Evolutionary conservation across 1,140 invertebrate species (phyloP).

Genomic region (Caenorhabditis remanei): DNA sequence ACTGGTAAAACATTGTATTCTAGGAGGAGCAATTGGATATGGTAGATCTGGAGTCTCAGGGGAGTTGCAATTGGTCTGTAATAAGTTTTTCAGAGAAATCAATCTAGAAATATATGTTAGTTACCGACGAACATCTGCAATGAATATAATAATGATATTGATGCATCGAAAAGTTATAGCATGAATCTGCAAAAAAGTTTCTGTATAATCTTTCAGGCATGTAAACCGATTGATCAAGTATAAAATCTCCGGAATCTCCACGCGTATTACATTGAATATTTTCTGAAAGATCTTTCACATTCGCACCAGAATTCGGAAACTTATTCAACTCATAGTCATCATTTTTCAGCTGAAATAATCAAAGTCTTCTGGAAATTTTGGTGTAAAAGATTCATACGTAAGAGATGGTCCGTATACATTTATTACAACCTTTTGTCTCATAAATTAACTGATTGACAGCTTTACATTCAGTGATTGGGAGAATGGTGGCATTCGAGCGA

Average conservation of each 20-base stretch:
- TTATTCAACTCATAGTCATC: slow-evolving; percentile 10
- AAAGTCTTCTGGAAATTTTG: background rate
- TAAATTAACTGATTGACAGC: background rate
- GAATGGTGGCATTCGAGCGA: background rate
- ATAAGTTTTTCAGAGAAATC: background rate
- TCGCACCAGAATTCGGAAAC: background rate
- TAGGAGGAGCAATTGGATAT: background rate
- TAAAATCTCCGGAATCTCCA: background rate
- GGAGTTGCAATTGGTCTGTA: background rate
- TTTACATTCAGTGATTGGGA: background rate
- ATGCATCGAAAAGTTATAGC: background rate
- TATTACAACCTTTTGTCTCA: background rate
- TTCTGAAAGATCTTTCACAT: slow-evolving; percentile 1
- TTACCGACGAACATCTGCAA: background rate
- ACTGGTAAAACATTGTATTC: slow-evolving; percentile 14
- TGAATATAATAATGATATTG: background rate
- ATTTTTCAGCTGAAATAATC: background rate
- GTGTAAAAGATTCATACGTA: background rate
- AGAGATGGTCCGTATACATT: slow-evolving; percentile 7
- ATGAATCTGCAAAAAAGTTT: background rate
- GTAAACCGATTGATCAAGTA: background rate
- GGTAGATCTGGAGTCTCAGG: background rate
- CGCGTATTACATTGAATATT: background rate
- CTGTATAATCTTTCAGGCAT: background rate
- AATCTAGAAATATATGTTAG: background rate